Evolutionary conservation across 1,140 invertebrate species (phyloP), one percentile per base, ranked within the genome.

Genomic region (Brachystomella parvula): DNA sequence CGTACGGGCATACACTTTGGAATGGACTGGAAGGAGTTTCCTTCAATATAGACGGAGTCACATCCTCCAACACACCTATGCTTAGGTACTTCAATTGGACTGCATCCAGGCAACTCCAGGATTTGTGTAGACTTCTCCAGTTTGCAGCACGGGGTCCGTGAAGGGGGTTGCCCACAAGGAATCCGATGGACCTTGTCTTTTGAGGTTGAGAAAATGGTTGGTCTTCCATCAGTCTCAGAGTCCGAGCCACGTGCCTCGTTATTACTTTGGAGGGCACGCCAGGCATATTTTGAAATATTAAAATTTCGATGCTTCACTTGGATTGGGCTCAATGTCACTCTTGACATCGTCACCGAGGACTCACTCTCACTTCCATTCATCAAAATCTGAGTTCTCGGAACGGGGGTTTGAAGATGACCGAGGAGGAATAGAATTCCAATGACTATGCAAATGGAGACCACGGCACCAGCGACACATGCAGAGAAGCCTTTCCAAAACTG

Each of bases 131-230:
- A 53, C 21, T 53, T 53, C 12, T 53, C 24, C 49, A 53, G 49
- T 24, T 53, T 53, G 21, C 49, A 53, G 24, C 49, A 53, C 24
- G 49, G 49, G 6, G 49, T 15, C 24, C 49, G 49, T 19, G 6
- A 6, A 24, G 49, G 9, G 21, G 9, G 3, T 6, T 53, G 12
- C 49, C 49, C 49, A 26, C 49, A 53, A 6, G 49, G 49, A 53
- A 53, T 53, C 21, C 49, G 49, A 26, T 53, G 49, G 24, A 53
- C 49, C 24, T 53, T 53, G 49, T 53, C 49, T 26, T 53, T 53
- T 15, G 49, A 53, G 6, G 24, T 26, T 3, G 49, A 53, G 21
- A 53, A 53, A 15, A 19, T 15, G 3, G 24, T 53, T 53, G n/a
- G n/a, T n/a, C 21, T 9, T 9, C 24, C 49, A 6, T 53, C 21